phyloP scores from a whole-genome alignment of 2,888 invertebrate genomes.

The Eurytoma californica region DNA sequence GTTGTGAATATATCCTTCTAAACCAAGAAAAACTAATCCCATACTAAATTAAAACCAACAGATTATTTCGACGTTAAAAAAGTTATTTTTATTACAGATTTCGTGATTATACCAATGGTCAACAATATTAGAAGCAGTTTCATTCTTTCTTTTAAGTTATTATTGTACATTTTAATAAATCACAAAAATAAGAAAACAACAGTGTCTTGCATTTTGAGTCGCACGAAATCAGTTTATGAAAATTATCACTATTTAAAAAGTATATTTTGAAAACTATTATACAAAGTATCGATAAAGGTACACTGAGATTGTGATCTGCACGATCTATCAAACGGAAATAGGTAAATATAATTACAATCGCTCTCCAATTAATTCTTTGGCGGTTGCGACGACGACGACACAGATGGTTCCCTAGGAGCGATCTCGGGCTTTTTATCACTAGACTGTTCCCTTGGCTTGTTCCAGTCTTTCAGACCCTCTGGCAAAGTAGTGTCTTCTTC shows the following conservation, averaged over 20 bases:
- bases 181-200: constrained; percentile 37
- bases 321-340: constrained; percentile 34
- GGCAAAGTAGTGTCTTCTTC: constrained; percentile 97
- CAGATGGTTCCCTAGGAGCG: constrained; percentile 16
- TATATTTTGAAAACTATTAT: constrained; percentile 56
- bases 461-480: constrained; percentile 97
- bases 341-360: constrained; percentile 45
- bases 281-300: constrained; percentile 50
- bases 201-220: constrained; percentile 9
- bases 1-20: not conserved
- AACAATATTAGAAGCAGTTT: constrained; percentile 18
- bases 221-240: constrained; percentile 24
- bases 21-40: not conserved
- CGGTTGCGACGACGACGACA: constrained; percentile 30
- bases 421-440: constrained; percentile 17
- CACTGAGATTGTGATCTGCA: constrained; percentile 11
- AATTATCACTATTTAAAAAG: constrained; percentile 46
- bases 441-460: constrained; percentile 78
- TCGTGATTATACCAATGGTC: not conserved
- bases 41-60: not conserved
- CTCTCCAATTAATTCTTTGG: constrained; percentile 50
- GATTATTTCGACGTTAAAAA: constrained; percentile 20
- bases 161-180: constrained; percentile 43
- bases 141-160: constrained; percentile 26
- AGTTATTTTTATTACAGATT: constrained; percentile 34